Evolutionary conservation across 2,113 vertebrate genomes (phyloP), one percentile per base, ranked within the genome.

Genomic region (Prunella himalayana): DNA sequence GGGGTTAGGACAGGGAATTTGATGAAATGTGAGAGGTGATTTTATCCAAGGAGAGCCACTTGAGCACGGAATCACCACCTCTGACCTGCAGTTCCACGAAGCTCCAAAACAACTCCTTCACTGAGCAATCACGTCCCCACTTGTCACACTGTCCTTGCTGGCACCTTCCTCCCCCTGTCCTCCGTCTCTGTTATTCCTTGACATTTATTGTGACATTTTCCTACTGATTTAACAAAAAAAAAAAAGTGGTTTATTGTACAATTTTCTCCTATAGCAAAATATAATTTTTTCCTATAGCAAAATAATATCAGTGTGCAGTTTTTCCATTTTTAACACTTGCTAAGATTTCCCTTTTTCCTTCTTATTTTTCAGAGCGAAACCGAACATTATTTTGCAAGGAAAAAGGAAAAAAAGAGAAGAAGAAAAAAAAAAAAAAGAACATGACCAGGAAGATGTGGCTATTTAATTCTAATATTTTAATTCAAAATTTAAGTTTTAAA

Each of bases 381-480:
- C 7, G 14, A 35, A 56, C 1, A 7, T n/a, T 20, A 15, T 15
- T 72, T 25, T 54, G 5, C 10, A 22, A 57, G 8, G 19, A 13
- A 30, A 35, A 44, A 44, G 0, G 7, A 9, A 10, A 18, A 16
- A 19, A 31, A 11, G 21, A 7, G 8, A 28, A 13, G 16, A 13
- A 11, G 20, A 11, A 47, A 21, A 47, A 47, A 7, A 4, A 23
- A 13, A 47, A 47, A 23, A 23, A 17, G 16, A 41, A 37, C 6
- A 17, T 0, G 0, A 10, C 0, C 3, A 22, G 9, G 2, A 61
- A 83, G 24, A 27, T 4, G 2, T 24, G 6, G 12, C 15, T 17
- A 15, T 18, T 50, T 6, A 11, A 8, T 10, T 72, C 15, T 15
- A 13, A 44, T 11, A 2, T 28, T 18, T 27, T 23, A 4, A 37